Evolutionary conservation across 2,888 invertebrate genomes (phyloP), one percentile per base, ranked within the genome.

Genomic region (Trilocha varians): DNA sequence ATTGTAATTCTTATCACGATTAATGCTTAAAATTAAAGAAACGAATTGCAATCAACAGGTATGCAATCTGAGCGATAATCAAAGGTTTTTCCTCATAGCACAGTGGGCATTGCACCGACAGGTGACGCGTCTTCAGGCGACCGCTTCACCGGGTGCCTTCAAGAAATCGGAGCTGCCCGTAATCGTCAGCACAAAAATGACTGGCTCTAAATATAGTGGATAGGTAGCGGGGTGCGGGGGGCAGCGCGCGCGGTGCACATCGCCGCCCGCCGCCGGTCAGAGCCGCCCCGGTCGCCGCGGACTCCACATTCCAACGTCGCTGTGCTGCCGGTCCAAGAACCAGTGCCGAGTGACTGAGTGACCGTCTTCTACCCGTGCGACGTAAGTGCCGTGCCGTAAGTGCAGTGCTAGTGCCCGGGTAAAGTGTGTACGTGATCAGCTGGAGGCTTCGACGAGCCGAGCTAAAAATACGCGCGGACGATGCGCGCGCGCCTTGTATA

Each of bases 231-330:
- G 52, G 49, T 39, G 49, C 42, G 38, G 17, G 58, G 32, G 42
- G 49, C 44, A 49, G 50, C 36, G 44, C 43, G 57, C 45, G 43
- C 46, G 51, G 57, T 59, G 55, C 55, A 57, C 52, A 51, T 54
- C 54, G 55, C 53, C 57, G 48, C 52, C 56, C 60, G 59, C 57
- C 60, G 52, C 60, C 66, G 65, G 59, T 59, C 88, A 89, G 89
- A 89, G 89, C 89, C 88, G 89, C 88, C 87, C 82, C 86, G 88
- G 88, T 88, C 88, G 88, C 87, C 87, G 89, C 89, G 89, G 89
- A 89, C 89, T 88, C 88, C 88, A 89, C 89, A 89, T 89, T 89
- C 89, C 89, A 89, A 88, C 88, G 85, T 78, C 79, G 84, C 80
- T 78, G 79, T 78, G 82, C 79, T 79, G 80, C 71, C 74, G 74